Base-by-base conservation (phyloP, 2,888 invertebrate genomes). In the Branchellion lobata region DNA sequence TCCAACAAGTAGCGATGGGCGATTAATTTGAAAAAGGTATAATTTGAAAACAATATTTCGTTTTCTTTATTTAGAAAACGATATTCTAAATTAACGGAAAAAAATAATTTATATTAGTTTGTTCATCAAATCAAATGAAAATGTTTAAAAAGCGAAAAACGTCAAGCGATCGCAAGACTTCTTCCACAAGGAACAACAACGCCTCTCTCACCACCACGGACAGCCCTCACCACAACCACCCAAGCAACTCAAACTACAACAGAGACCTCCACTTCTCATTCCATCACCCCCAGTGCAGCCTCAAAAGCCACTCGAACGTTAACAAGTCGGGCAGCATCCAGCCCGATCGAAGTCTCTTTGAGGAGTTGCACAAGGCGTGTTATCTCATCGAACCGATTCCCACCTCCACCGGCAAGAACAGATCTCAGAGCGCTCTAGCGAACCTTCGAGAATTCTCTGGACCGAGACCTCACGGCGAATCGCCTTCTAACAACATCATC, bases 141-240 rank as follows among this genome's bases (percentile, higher is more conserved):
- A 77, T 77, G 77, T 77, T 51, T 33, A 77, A 77, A 53, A 77
- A 77, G 40, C 61, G 77, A n/a, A 77, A 77, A 33, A 53, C 77
- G 11, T 65, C 77, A n/a, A 29, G n/a, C 24, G 77, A 77, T 33
- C 53, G 77, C 21, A 77, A 65, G 18, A 33, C 24, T 36, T 29
- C 53, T n/a, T 21, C 33, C n/a, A n/a, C 77, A 2, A 53, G 65
- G n/a, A 51, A 47, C 31, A 77, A 77, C 53, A 77, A 77, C 40
- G 27, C 61, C 18, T 77, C 77, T 61, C 65, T 34, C 18, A 31
- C 11, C 21, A 65, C 27, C n/a, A 61, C 77, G 2, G 61, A 34
- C 5, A 57, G n/a, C 61, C 40, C 5, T 5, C 40, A 40, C 40
- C 61, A 57, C 21, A 40, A 40, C 40, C 40, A 40, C 40, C 40